phyloP scores from a whole-genome alignment of 2,113 vertebrate species.

The Hippocampus zosterae region DNA sequence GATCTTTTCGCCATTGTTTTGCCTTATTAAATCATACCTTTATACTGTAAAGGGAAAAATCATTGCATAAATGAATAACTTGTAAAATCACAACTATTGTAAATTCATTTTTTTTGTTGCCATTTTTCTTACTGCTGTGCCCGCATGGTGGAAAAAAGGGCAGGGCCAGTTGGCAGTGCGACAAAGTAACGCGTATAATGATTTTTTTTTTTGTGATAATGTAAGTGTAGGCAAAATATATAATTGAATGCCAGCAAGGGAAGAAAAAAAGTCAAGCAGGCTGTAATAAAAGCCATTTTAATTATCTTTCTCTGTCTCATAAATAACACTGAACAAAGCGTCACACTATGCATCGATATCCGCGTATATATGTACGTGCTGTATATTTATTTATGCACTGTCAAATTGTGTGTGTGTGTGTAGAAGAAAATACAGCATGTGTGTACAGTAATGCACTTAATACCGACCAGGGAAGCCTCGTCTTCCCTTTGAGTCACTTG shows the following conservation, averaged over 20 bases:
- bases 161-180: no score
- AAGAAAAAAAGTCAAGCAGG: not conserved
- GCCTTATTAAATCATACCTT: no score
- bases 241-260: not conserved
- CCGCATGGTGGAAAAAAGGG: no score
- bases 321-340: constrained; percentile 3
- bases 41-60: no score
- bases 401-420: constrained; percentile 23
- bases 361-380: not conserved
- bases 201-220: no score
- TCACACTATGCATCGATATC: not conserved
- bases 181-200: no score
- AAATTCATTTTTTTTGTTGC: no score
- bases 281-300: constrained; percentile 4
- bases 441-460: constrained; percentile 73
- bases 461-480: constrained; percentile 58
- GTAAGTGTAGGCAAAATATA: no score
- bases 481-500: constrained; percentile 62
- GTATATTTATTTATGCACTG: not conserved
- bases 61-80: no score
- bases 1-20: no score
- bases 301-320: not conserved
- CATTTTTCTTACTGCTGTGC: no score
- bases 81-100: no score
- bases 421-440: constrained; percentile 73